Conservation (phyloP, 2,888 invertebrate species). For the Amiota communis region DNA sequence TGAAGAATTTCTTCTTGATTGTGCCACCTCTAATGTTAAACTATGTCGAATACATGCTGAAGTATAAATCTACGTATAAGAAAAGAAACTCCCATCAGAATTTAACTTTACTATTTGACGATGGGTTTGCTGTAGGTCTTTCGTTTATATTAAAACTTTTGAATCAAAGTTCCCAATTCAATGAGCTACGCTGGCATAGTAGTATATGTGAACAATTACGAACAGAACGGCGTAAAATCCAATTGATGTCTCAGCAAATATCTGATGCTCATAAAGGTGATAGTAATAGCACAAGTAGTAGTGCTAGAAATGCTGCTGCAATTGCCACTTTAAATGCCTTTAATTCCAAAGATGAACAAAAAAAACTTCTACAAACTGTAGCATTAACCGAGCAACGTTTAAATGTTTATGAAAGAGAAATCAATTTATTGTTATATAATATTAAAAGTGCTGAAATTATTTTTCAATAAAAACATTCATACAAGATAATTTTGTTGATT, state of each 20-base stretch:
- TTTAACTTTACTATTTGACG: conserved; percentile 95
- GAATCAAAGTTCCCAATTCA: conserved; percentile 89
- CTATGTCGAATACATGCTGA: conserved; percentile 93
- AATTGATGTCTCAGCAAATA: conserved; percentile 80
- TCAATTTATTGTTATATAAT: conserved; percentile 90
- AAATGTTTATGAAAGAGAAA: conserved; percentile 86
- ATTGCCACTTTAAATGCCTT: conserved; percentile 36
- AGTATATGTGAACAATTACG: conserved; percentile 84
- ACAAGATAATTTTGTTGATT: too few species aligned
- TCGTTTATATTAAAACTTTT: conserved; percentile 94
- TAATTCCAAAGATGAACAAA: conserved; percentile 74
- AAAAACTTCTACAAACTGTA: conserved; percentile 93
- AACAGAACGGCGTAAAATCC: conserved; percentile 76
- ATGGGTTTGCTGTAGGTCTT: conserved; percentile 96
- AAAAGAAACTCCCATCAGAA: conserved; percentile 81
- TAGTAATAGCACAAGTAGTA: too few species aligned
- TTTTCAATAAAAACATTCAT: conserved; percentile 85
- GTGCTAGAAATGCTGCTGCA: conserved; percentile 60
- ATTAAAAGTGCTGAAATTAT: conserved; percentile 96
- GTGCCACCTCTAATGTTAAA: too few species aligned
- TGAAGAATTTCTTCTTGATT: conserved; percentile 94
- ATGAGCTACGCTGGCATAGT: conserved; percentile 96
- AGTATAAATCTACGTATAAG: conserved; percentile 92
- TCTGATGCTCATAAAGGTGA: conserved; percentile 76
- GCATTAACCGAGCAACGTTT: conserved; percentile 91